Percentiles rank a stretch among this genome's conserved stretches.
phyloP scores from a whole-genome alignment of 2,888 invertebrate genomes.

The Harpalus rufipes region DNA sequence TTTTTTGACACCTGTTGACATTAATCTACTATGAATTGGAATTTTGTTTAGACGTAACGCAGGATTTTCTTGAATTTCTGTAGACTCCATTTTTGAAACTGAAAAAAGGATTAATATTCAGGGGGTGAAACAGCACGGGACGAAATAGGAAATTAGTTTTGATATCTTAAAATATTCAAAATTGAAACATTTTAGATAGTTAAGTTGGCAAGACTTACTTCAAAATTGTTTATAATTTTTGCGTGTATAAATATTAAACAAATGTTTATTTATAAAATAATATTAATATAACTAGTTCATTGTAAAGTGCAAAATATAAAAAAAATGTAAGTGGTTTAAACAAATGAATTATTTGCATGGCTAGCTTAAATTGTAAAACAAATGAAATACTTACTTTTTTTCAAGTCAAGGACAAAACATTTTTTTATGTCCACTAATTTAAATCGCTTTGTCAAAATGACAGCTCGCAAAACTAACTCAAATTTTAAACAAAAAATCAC shows the following conservation, averaged over 20 bases:
- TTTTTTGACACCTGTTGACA: conserved; percentile 9
- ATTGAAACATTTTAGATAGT: too few relatives aligned
- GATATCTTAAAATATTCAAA: too few relatives aligned
- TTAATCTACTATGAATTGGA: conserved; percentile 48
- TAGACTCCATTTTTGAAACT: conserved; percentile 1
- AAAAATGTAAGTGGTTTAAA: too few relatives aligned
- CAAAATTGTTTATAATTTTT: too few relatives aligned
- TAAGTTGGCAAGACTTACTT: too few relatives aligned
- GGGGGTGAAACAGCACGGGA: not conserved
- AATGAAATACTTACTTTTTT: not conserved
- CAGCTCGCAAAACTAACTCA: not conserved
- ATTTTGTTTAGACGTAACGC: conserved; percentile 32
- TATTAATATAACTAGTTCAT: too few relatives aligned
- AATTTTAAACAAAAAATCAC: conserved; percentile 37
- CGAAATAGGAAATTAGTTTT: not conserved
- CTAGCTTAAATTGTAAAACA: too few relatives aligned
- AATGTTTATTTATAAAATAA: too few relatives aligned
- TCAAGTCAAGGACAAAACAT: not conserved
- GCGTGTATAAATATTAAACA: too few relatives aligned
- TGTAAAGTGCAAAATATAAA: too few relatives aligned
- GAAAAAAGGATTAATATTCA: not conserved
- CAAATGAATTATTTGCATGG: too few relatives aligned
- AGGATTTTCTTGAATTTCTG: not conserved
- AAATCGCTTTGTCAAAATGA: conserved; percentile 43
- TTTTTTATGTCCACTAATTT: not conserved